phyloP scores from a whole-genome alignment of 2,113 vertebrate species.

The Perca fluviatilis region DNA sequence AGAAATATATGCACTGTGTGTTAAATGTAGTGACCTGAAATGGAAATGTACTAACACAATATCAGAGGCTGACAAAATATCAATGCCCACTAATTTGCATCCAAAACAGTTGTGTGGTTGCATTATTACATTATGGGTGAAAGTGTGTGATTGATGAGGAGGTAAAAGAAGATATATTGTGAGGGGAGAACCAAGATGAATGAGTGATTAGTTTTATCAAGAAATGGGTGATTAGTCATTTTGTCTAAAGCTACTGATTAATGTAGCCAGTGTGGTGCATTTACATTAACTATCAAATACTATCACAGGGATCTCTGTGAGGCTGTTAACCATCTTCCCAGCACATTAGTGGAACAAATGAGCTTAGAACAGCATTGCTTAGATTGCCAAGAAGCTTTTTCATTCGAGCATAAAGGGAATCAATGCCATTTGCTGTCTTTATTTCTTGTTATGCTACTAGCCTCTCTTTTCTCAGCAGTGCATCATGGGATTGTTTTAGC shows the following conservation, averaged over 20 bases:
- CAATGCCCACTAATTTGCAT: neutral
- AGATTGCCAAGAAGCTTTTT: slow-evolving; percentile 22
- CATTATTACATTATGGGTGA: neutral
- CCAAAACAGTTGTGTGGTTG: neutral
- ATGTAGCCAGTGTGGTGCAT: slow-evolving; percentile 21
- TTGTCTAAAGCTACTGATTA: slow-evolving; percentile 8
- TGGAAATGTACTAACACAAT: neutral
- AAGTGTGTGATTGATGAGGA: neutral
- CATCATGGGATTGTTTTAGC: slow-evolving; percentile 22
- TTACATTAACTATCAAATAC: slow-evolving; percentile 32
- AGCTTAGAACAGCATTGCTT: slow-evolving; percentile 29
- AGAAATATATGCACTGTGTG: neutral
- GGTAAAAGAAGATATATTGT: neutral
- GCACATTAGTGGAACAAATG: slow-evolving; percentile 58
- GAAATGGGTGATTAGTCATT: slow-evolving; percentile 23
- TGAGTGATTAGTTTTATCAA: slow-evolving; percentile 10
- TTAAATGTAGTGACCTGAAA: neutral
- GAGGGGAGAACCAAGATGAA: neutral
- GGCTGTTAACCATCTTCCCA: slow-evolving; percentile 17
- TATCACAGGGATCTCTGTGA: slow-evolving; percentile 8
- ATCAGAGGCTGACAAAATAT: neutral
- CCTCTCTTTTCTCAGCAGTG: slow-evolving; percentile 11
- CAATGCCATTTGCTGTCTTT: slow-evolving; percentile 39
- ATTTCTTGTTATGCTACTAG: slow-evolving; percentile 12
- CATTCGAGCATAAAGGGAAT: slow-evolving; percentile 42